Percentiles rank a stretch among this genome's conserved stretches.
Conservation (phyloP, 2,888 invertebrate species). For the Tanaodytes sp. region DNA sequence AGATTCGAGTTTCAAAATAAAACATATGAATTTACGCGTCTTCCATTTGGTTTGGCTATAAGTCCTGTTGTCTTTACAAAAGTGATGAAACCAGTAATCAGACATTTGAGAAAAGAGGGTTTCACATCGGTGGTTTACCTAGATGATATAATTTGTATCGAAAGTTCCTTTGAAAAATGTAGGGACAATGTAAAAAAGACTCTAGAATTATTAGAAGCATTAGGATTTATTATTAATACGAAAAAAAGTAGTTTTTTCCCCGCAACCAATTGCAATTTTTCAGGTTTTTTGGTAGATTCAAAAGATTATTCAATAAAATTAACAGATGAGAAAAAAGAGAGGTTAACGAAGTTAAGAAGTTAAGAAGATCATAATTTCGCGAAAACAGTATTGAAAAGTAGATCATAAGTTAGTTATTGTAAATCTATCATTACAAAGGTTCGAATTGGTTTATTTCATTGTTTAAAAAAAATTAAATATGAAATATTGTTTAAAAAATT, state of each 20-base stretch:
- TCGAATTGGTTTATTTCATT: too few relatives aligned
- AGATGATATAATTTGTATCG: conserved; percentile 6
- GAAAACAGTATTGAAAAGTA: too few relatives aligned
- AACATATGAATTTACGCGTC: conserved; percentile 45
- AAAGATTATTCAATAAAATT: neutral
- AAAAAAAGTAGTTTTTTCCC: neutral
- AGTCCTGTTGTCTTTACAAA: conserved; percentile 42
- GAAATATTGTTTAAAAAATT: too few relatives aligned
- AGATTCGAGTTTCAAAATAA: conserved; percentile 41
- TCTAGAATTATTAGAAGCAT: neutral
- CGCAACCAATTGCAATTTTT: neutral
- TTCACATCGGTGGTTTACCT: conserved; percentile 31
- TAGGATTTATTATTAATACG: conserved; percentile 1
- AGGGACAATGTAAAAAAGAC: neutral
- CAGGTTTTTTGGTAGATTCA: conserved; percentile 6
- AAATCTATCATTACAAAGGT: too few relatives aligned
- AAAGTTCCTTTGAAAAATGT: neutral
- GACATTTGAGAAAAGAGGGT: conserved; percentile 9
- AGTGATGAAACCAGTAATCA: conserved; percentile 37
- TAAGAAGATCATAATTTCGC: too few relatives aligned
- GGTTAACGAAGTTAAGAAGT: neutral
- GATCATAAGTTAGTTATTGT: too few relatives aligned
- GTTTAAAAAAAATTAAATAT: too few relatives aligned
- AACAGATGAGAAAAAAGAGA: neutral
- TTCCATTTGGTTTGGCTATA: conserved; percentile 46